Percentiles rank a stretch among this genome's conserved stretches.
Conservation (phyloP, 2,888 invertebrate genomes). For the Lepidonotus clava region DNA sequence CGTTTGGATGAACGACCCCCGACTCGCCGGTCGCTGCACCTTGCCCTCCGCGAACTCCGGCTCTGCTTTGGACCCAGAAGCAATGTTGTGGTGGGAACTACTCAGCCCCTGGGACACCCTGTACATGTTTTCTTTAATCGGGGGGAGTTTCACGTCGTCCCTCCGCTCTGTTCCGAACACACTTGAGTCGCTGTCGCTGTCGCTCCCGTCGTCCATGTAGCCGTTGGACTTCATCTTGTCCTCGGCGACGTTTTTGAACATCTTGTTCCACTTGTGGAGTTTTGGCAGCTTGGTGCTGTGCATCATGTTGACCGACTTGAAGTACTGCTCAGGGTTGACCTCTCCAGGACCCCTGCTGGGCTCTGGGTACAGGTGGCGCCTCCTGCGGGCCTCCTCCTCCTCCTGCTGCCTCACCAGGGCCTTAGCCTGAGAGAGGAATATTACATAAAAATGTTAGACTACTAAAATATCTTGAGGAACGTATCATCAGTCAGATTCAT, state of each 20-base stretch:
- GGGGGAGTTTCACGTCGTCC: slow-evolving; percentile 47
- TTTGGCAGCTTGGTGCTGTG: slow-evolving; percentile 43
- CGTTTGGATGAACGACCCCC: neutral
- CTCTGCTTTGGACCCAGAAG: neutral
- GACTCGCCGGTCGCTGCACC: neutral
- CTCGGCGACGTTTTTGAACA: slow-evolving; percentile 2
- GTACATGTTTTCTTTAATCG: neutral
- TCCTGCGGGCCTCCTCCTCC: neutral
- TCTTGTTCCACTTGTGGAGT: slow-evolving; percentile 47
- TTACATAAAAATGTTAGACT: too few species aligned
- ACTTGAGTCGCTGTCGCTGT: slow-evolving; percentile 10
- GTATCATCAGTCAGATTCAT: too few species aligned
- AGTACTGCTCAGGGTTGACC: slow-evolving; percentile 73
- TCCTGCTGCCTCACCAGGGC: neutral
- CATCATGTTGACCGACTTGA: slow-evolving; percentile 61
- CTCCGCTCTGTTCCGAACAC: neutral
- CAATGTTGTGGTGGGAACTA: neutral
- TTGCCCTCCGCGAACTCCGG: neutral
- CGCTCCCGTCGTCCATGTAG: neutral
- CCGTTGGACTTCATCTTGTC: neutral
- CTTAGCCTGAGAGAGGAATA: too few species aligned
- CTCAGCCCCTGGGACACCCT: neutral
- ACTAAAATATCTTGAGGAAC: too few species aligned
- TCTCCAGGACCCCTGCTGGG: neutral
- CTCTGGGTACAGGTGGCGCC: neutral